A percentile compares a stretch with the other conserved stretches of the same genome.
phyloP scores from a whole-genome alignment of 2,888 invertebrate species.

The Mactromeris polynyma region DNA sequence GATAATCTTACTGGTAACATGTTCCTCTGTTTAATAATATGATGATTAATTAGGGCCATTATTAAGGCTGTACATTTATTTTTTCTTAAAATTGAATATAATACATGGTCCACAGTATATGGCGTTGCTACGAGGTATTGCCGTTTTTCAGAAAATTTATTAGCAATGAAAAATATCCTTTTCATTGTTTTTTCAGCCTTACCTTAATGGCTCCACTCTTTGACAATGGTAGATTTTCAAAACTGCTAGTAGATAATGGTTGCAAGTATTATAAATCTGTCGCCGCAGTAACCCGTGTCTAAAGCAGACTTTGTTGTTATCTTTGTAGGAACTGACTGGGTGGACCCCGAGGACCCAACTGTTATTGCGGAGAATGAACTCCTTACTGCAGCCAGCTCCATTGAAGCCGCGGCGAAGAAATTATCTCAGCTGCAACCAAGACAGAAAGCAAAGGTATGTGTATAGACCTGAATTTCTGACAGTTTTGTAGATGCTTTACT shows the following conservation, averaged over 20 bases:
- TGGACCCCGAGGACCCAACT: slow-evolving; percentile 98
- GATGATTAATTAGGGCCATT: too few relatives aligned
- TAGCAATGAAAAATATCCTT: background rate
- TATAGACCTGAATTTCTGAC: background rate
- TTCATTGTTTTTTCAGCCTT: background rate
- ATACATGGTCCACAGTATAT: too few relatives aligned
- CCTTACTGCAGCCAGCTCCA: slow-evolving; percentile 98
- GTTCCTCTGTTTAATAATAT: too few relatives aligned
- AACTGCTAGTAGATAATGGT: background rate
- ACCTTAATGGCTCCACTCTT: background rate
- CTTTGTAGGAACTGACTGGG: slow-evolving; percentile 94
- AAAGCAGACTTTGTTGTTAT: background rate
- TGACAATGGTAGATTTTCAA: background rate
- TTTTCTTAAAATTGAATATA: too few relatives aligned
- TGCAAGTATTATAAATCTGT: background rate
- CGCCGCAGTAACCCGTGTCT: background rate
- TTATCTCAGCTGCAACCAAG: slow-evolving; percentile 96
- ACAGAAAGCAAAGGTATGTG: slow-evolving; percentile 91
- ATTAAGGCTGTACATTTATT: too few relatives aligned
- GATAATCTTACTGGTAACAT: too few relatives aligned
- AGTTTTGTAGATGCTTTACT: background rate
- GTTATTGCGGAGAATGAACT: slow-evolving; percentile 99
- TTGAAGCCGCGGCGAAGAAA: slow-evolving; percentile 99
- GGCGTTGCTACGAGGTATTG: background rate
- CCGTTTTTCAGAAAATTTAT: background rate